Base-by-base conservation (phyloP, 2,888 invertebrate species). In the Calliphora vomitoria region DNA sequence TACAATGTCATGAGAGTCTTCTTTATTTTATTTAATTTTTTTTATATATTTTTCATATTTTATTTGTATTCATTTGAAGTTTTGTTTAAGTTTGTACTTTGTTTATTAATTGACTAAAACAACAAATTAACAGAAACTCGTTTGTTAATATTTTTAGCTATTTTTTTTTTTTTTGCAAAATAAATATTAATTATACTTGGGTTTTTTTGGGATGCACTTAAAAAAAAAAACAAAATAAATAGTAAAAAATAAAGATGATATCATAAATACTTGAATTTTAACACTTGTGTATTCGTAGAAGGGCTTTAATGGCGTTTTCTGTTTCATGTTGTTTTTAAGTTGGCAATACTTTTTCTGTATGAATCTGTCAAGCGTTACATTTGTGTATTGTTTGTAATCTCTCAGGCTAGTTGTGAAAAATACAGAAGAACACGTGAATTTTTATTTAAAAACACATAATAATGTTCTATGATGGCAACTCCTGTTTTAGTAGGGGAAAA, bases 1-100 rank as follows among this genome's bases (percentile, higher is more conserved):
- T 80, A 55, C 75, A 81, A 80, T 69, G 82, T 76, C 83, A 76
- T 86, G 74, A 64, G 83, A 58, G 58, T 31, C 58, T 58, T 58
- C 58, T 58, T 58, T 55, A 55, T 55, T 55, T 18, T 55, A 6
- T 18, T 55, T n/a, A n/a, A n/a, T 20, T 8, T 55, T 3, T 50
- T 50, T 50, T 6, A 11, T 50, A 50, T n/a, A 50, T 53, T n/a
- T 15, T 50, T 50, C 1, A 3, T 50, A 20, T 58, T 25, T 25
- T 18, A n/a, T 69, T 69, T 8, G n/a, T 60, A 15, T 60, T 80
- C 35, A 62, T 41, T 75, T 53, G 35, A 35, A 41, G 18, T 85
- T 41, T 68, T 60, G 38, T n/a, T 68, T 13, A 13, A 38, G 31
- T 69, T 69, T 71, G 38, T 64, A 55, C n/a, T 72, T 84, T 53